Evolutionary conservation across 2,797 vertebrate genomes (phyloP).

Genomic region (Liasis olivaceus): DNA sequence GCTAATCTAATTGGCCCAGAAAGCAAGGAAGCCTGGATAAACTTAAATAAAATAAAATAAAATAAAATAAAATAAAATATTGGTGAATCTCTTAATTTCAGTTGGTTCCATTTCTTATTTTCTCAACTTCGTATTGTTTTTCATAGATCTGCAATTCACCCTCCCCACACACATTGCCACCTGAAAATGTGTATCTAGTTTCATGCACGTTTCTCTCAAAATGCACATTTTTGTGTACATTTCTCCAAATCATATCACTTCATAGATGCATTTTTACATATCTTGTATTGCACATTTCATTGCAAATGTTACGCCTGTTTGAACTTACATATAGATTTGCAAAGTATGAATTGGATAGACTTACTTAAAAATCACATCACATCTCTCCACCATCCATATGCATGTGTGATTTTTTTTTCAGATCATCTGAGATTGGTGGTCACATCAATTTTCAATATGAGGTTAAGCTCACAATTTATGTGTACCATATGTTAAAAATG

Average conservation of each 20-base stretch:
- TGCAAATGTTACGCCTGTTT: neutral
- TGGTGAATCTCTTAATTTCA: no score
- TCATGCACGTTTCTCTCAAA: no score
- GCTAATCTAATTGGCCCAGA: no score
- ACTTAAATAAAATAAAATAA: no score
- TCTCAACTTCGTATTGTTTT: no score
- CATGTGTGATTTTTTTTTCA: neutral
- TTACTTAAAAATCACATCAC: neutral
- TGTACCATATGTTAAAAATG: neutral
- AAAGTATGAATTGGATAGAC: neutral
- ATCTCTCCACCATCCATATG: neutral
- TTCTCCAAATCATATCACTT: neutral
- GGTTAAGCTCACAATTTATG: neutral
- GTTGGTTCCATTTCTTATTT: no score
- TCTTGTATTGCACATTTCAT: neutral
- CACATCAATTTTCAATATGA: neutral
- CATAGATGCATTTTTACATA: neutral
- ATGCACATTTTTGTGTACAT: no score
- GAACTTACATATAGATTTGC: neutral
- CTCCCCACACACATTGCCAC: no score
- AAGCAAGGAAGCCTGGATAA: no score
- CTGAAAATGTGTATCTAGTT: no score
- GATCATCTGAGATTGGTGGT: neutral
- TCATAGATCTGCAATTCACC: no score
- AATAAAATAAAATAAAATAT: no score